These are phyloP conservation scores for Lutjanus erythropterus DNA, from an alignment of 2,113 vertebrate species.

Conservation along the genomic window DNA sequence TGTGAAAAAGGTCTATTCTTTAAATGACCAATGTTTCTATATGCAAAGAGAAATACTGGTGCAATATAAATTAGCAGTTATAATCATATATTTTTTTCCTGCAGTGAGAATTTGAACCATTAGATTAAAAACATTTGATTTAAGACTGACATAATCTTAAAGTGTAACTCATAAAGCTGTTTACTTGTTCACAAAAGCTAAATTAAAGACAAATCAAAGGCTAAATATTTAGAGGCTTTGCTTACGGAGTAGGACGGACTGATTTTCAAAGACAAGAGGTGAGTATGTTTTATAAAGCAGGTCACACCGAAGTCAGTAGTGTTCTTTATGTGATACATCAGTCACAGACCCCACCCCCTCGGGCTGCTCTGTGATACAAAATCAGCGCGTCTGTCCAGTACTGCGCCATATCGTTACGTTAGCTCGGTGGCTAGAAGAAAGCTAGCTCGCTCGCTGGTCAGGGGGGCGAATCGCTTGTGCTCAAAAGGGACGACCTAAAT, in stretches of 20 bases:
- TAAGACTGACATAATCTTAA: not conserved
- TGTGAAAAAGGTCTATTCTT: no score
- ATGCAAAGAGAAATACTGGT: not conserved
- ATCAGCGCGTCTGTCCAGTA: not conserved
- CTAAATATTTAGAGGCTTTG: not conserved
- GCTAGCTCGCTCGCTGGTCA: conserved; percentile 59
- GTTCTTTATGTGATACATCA: fast-evolving
- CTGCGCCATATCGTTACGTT: conserved; percentile 62
- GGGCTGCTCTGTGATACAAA: not conserved
- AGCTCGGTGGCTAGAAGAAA: conserved; percentile 62
- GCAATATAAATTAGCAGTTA: no score
- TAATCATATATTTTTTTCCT: not conserved
- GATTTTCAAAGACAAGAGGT: not conserved
- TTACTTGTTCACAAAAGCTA: not conserved
- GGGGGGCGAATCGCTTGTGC: conserved; percentile 52
- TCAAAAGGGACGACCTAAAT: conserved; percentile 65
- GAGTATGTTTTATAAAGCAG: fast-evolving
- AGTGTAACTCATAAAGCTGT: not conserved
- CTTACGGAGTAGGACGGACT: not conserved
- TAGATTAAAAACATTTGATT: not conserved
- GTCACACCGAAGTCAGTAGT: not conserved
- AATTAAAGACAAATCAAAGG: not conserved
- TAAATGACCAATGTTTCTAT: not conserved
- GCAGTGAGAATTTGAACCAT: not conserved
- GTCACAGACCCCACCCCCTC: not conserved